Percentiles rank a stretch among this genome's conserved stretches.
These are phyloP conservation scores for Neocloeon triangulifer DNA, from an alignment of 1,140 invertebrate species.

Conservation along the genomic window DNA sequence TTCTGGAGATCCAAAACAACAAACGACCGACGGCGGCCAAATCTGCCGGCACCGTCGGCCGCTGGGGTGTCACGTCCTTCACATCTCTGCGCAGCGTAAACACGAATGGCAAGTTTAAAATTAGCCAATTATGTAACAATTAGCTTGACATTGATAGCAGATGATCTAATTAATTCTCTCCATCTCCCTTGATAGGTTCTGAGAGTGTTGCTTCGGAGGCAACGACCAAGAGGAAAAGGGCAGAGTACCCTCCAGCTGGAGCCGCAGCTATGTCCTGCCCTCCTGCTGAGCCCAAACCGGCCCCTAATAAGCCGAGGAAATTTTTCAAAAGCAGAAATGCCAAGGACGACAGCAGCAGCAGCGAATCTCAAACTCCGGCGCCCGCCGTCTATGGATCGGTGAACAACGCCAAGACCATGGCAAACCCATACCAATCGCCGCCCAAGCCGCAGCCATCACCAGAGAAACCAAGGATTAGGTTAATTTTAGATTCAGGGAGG, in stretches of 20 bases:
- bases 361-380: slow-evolving; percentile 17
- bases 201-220: too few species aligned
- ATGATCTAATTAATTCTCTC: too few species aligned
- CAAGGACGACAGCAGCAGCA: slow-evolving; percentile 13
- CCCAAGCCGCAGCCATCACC: too few species aligned
- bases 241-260: too few species aligned
- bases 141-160: too few species aligned
- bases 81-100: slow-evolving; percentile 61
- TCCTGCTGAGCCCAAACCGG: slow-evolving; percentile 16
- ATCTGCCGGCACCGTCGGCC: slow-evolving; percentile 69
- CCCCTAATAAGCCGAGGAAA: slow-evolving; percentile 62
- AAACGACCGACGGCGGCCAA: slow-evolving; percentile 69
- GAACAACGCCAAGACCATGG: slow-evolving; percentile 12
- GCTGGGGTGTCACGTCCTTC: slow-evolving; percentile 85
- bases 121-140: too few species aligned
- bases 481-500: background rate
- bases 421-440: too few species aligned
- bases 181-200: too few species aligned
- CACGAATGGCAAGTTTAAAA: slow-evolving; percentile 31
- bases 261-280: too few species aligned
- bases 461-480: too few species aligned
- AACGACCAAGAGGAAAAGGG: too few species aligned
- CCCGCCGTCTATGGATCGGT: slow-evolving; percentile 17
- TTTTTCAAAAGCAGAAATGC: slow-evolving; percentile 72
- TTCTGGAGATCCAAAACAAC: too few species aligned